Conservation (phyloP, 2,888 invertebrate species). For the Philopedon plagiatum region DNA sequence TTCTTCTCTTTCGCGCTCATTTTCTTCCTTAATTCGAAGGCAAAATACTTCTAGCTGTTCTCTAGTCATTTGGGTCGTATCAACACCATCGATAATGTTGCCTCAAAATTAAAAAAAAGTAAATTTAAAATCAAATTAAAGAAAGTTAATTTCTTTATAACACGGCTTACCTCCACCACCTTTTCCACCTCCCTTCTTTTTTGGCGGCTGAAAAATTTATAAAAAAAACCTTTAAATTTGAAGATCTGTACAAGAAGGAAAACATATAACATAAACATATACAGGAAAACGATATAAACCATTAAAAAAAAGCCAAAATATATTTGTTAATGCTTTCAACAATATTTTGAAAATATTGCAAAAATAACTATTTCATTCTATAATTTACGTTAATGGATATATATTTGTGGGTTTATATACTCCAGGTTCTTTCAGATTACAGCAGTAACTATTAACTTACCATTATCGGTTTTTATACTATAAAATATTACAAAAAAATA, state of each 20-base stretch:
- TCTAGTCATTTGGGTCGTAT: slow-evolving; percentile 92
- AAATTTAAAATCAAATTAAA: neutral
- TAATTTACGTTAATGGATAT: too few relatives aligned
- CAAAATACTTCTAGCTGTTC: slow-evolving; percentile 94
- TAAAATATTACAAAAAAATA: neutral
- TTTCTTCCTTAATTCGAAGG: slow-evolving; percentile 87
- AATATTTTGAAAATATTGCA: too few relatives aligned
- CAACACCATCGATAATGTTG: slow-evolving; percentile 86
- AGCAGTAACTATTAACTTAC: neutral
- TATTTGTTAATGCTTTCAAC: too few relatives aligned
- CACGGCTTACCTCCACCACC: slow-evolving; percentile 50
- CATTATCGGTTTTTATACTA: neutral
- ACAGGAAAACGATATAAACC: too few relatives aligned
- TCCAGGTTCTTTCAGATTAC: neutral
- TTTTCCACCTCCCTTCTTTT: slow-evolving; percentile 60
- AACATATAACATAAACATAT: too few relatives aligned
- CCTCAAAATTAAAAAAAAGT: slow-evolving; percentile 32
- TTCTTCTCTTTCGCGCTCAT: slow-evolving; percentile 95
- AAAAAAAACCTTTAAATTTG: too few relatives aligned
- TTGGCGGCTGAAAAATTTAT: slow-evolving; percentile 62
- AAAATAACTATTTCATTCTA: too few relatives aligned
- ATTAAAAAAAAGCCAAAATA: too few relatives aligned
- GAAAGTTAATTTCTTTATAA: neutral
- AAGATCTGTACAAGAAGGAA: too few relatives aligned
- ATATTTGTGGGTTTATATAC: too few relatives aligned